Evolutionary conservation across 2,888 invertebrate species (phyloP), one percentile per base, ranked within the genome.

Genomic region (Glyphotaelius pellucidus): DNA sequence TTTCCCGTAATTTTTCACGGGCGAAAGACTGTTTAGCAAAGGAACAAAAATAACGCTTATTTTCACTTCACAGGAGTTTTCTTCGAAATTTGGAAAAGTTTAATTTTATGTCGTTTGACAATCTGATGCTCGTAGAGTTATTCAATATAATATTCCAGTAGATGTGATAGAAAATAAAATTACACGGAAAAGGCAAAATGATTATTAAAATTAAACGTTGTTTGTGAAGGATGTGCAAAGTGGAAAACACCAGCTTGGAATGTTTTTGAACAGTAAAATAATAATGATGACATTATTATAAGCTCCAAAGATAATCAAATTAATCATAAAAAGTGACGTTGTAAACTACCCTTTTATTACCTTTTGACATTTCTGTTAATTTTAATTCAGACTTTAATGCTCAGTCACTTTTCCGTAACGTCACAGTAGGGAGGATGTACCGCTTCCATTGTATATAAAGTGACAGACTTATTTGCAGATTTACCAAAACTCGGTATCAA

Each of bases 401-500:
- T 25, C 25, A 67, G 67, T n/a, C n/a, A 9, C 67, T 67, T 67
- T 19, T 67, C 67, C 67, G 9, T 67, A 25, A 67, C 67, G 25
- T 9, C n/a, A 67, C 0, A 9, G 67, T 25, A 9, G 67, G 7
- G 67, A 7, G 67, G n/a, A 67, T 67, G 67, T 67, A 67, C 67
- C 67, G 25, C 9, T 4, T n/a, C 7, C 7, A 9, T n/a, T 67
- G 7, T n/a, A 67, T 25, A 67, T n/a, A 25, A 67, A 67, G 7
- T n/a, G 67, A 19, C 25, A 67, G 67, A 25, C 25, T 38, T 86
- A 47, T 86, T 38, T 5, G 31, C 15, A 86, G 86, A 86, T 42
- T 52, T 30, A n/a, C 86, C 14, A 47, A 86, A 84, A 86, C 86
- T 86, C 19, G 38, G 38, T 84, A 84, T 38, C 25, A 84, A 38